Evolutionary conservation across 1,140 invertebrate species (phyloP), one percentile per base, ranked within the genome.

Genomic region (Acromyrmex heyeri): DNA sequence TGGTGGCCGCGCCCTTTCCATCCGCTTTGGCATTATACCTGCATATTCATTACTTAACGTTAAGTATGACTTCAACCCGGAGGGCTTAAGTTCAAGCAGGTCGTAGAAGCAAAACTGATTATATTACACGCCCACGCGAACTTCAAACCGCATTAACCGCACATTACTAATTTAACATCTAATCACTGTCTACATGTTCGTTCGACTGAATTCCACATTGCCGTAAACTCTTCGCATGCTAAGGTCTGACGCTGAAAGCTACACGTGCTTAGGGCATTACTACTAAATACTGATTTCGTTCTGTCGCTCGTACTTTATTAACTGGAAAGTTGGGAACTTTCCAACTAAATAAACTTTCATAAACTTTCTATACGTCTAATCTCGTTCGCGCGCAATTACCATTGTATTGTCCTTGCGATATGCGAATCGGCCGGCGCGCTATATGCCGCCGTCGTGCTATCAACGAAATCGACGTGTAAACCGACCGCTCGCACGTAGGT

Each of bases 1-100:
- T 69, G 86, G 34, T 69, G 65, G 62, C 90, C 89, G 88, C 91
- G 86, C 90, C 91, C 89, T 90, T 88, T 92, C 90, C 86, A 86
- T 92, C 87, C 88, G 88, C 85, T 88, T 87, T 79, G 78, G 86
- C 87, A 90, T 93, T 91, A 92, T 88, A 88, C 73, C 91, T 92
- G 92, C 93, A 93, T 94, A 93, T 94, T 93, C 93, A 94, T 94
- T 93, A 93, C 92, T 92, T 88, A 92, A 87, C 90, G 88, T 90
- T 91, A 92, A 93, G 91, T 93, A 92, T 91, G 89, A 92, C 91
- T 92, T 91, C 85, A 90, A 85, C 38, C 75, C 53, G 64, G 16
- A 48, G 75, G 30, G 73, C 85, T 81, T 50, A 61, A 76, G 21
- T 72, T 85, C 64, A 38, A 67, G 53, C 27, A n/a, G 53, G 34